Evolutionary conservation across 1,140 invertebrate species (phyloP).

Genomic region (Riptortus pedestris): DNA sequence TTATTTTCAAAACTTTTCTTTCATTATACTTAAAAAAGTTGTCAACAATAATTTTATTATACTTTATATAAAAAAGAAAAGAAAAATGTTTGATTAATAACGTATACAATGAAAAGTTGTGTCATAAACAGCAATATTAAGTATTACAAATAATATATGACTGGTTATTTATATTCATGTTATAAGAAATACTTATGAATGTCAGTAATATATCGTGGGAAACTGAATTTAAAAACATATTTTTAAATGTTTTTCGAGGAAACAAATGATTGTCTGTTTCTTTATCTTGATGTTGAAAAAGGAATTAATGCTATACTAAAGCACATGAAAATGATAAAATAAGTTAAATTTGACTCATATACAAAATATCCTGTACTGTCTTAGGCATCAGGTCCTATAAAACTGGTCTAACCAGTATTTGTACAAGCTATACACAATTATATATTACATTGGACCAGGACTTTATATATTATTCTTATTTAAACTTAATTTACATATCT

Average conservation of each 20-base stretch:
- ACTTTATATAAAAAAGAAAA: background rate
- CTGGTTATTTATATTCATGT: background rate
- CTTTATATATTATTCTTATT: constrained; percentile 9
- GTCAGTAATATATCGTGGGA: background rate
- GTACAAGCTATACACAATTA: constrained; percentile 26
- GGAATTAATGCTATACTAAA: background rate
- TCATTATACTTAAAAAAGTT: background rate
- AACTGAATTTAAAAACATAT: background rate
- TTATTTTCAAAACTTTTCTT: constrained; percentile 1
- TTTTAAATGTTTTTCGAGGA: background rate
- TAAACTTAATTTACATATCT: background rate
- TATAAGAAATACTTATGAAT: background rate
- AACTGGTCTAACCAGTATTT: too few species aligned
- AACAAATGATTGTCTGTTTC: background rate
- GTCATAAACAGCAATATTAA: background rate
- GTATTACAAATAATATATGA: constrained; percentile 1
- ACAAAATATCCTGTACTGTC: constrained; percentile 18
- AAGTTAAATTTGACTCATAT: constrained; percentile 10
- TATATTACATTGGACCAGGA: constrained; percentile 16
- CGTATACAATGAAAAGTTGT: background rate
- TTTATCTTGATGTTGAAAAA: background rate
- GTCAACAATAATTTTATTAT: background rate
- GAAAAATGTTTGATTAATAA: constrained; percentile 8
- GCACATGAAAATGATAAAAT: constrained; percentile 4
- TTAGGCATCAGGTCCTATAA: constrained; percentile 11